Base-by-base conservation (phyloP, 2,113 vertebrate genomes). In the Collichthys lucidus region DNA sequence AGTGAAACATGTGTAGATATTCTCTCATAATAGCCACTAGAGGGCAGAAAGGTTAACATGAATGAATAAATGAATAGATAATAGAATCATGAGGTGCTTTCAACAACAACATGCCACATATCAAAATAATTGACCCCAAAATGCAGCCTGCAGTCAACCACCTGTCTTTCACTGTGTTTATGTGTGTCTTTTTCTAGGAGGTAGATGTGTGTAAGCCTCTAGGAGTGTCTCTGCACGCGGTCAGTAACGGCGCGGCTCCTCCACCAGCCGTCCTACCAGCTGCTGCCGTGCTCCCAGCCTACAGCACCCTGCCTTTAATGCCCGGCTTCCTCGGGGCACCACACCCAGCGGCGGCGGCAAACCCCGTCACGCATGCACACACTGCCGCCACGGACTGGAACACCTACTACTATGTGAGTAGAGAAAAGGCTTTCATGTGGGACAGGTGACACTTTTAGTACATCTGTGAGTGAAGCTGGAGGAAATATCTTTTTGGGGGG, bases 341-440 rank as follows among this genome's bases (percentile, higher is more conserved):
- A 15, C 95, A 95, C 76, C 87, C 93, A 0, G 89, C 84, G 1
- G 87, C 89, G 0, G n/a, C 92, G 0, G 85, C 94, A 9, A 85
- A 4, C 85, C 56, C 93, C 0, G 90, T 91, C 55, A 55, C 94
- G 0, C 94, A 93, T 19, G 11, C 93, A 53, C 93, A 93, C 73
- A 73, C 89, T 7, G 66, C 92, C 1, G 69, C 92, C 57, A 78
- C 92, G 0, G 94, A 95, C 90, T 96, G 95, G 95, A 96, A 91
- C 91, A 79, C 95, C 62, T 96, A 96, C 83, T 96, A 96, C 86
- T 96, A 95, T 16, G 95, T 96, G 85, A 95, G 95, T 94, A 24
- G 4, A 44, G 31, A 52, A 17, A 10, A 46, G 20, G 10, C 47
- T 52, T 1, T 56, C 1, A 10, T 56, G 29, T 22, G 31, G 40